Conservation (phyloP, 2,113 vertebrate species). For the Lophura nycthemera region DNA sequence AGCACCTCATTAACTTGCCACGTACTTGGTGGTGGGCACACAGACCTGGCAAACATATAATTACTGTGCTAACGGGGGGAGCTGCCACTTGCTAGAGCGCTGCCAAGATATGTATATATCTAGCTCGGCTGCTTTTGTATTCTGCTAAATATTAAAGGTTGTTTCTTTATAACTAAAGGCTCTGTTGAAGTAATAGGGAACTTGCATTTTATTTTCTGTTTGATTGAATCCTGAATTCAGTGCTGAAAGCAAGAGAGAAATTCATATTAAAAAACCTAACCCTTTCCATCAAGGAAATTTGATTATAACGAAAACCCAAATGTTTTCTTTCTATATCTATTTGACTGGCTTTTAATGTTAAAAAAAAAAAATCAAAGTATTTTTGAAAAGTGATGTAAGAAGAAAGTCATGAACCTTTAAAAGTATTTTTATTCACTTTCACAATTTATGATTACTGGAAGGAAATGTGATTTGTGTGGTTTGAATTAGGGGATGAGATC, state of each 20-base stretch:
- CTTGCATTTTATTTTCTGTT: slow-evolving; percentile 72
- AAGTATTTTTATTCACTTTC: background rate
- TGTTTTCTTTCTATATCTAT: background rate
- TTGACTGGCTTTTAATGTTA: slow-evolving; percentile 15
- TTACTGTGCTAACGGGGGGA: slow-evolving; percentile 38
- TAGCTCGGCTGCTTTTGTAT: slow-evolving; percentile 67
- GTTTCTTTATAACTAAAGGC: slow-evolving; percentile 66
- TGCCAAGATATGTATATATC: slow-evolving; percentile 47
- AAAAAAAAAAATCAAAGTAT: background rate
- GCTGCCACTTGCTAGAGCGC: slow-evolving; percentile 35
- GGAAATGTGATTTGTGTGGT: background rate
- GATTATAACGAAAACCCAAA: background rate
- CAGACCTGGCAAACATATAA: slow-evolving; percentile 3
- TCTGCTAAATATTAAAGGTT: slow-evolving; percentile 70
- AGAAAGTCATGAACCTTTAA: background rate
- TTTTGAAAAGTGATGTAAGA: slow-evolving; percentile 21
- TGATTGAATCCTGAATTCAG: slow-evolving; percentile 49
- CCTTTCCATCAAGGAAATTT: slow-evolving; percentile 28
- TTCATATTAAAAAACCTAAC: background rate
- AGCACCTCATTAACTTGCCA: slow-evolving; percentile 64
- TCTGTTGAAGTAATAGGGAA: slow-evolving; percentile 46
- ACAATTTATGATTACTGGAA: background rate
- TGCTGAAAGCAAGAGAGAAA: slow-evolving; percentile 9
- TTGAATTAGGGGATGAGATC: background rate
- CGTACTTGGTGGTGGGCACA: slow-evolving; percentile 44